phyloP scores from a whole-genome alignment of 2,113 vertebrate species.

The Daboia siamensis region DNA sequence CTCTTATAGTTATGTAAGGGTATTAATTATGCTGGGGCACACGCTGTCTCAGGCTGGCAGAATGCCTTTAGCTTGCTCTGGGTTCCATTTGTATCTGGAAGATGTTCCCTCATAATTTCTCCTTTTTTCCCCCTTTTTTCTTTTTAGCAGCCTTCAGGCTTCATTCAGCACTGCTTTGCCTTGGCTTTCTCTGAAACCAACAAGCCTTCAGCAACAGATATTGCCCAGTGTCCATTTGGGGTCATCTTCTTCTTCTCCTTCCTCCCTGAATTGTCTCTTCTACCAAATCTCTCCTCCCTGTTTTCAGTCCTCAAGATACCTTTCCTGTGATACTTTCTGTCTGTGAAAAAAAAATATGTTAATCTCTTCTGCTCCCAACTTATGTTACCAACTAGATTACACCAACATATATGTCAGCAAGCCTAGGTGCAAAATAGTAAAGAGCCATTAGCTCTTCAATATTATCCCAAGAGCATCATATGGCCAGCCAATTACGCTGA shows the following conservation, averaged over 20 bases:
- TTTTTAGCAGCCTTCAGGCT: background rate
- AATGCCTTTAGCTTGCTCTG: background rate
- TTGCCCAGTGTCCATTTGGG: background rate
- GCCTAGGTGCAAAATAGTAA: background rate
- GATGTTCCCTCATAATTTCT: background rate
- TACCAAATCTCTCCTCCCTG: background rate
- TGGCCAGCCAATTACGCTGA: background rate
- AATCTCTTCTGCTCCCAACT: background rate
- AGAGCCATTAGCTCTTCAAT: background rate
- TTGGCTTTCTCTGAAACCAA: background rate
- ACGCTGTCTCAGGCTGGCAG: background rate
- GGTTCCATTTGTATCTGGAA: background rate
- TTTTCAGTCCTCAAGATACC: background rate
- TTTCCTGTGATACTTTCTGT: background rate
- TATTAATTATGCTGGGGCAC: background rate
- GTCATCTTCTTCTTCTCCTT: background rate
- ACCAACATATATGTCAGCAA: background rate
- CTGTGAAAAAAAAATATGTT: background rate
- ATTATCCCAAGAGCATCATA: background rate
- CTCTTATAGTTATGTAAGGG: background rate
- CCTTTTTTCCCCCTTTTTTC: fast-evolving
- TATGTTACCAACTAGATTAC: background rate
- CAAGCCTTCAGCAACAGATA: background rate
- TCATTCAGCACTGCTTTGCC: background rate
- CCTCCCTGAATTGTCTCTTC: background rate